phyloP scores from a whole-genome alignment of 2,113 vertebrate genomes.

The Cochlearius cochlearius region DNA sequence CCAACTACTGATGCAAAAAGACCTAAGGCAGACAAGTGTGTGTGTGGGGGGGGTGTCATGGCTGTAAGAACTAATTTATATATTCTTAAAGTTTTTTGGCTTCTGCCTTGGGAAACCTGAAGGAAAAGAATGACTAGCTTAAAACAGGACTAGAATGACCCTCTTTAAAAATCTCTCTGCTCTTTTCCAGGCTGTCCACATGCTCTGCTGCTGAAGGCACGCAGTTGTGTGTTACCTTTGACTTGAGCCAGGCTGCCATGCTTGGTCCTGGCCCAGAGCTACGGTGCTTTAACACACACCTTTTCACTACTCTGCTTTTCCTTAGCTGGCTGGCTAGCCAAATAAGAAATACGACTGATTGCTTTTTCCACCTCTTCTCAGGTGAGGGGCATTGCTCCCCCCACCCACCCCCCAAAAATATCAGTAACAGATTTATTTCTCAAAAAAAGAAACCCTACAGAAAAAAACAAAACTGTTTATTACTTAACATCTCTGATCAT shows the following conservation, averaged over 20 bases:
- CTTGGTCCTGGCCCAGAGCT: background rate
- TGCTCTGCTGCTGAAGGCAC: background rate
- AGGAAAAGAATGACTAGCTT: background rate
- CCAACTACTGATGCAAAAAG: background rate
- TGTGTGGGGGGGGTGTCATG: background rate
- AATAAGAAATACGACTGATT: background rate
- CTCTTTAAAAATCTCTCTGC: background rate
- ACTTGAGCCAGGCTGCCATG: background rate
- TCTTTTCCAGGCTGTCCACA: background rate
- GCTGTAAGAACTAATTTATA: background rate
- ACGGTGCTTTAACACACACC: background rate
- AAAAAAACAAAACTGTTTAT: accelerated
- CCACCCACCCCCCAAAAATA: background rate
- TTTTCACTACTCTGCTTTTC: background rate
- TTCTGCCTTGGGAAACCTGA: background rate
- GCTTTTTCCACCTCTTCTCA: background rate
- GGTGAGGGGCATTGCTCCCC: accelerated
- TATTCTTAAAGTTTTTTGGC: background rate
- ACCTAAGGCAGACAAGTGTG: background rate
- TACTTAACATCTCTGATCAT: background rate
- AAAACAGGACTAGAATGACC: background rate
- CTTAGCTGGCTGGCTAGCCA: background rate
- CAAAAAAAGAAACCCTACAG: accelerated
- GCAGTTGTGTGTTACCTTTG: accelerated
- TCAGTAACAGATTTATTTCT: background rate